Percentiles rank a stretch among this genome's conserved stretches.
Conservation (phyloP, 2,888 invertebrate genomes). For the Drosophila ezoana region DNA sequence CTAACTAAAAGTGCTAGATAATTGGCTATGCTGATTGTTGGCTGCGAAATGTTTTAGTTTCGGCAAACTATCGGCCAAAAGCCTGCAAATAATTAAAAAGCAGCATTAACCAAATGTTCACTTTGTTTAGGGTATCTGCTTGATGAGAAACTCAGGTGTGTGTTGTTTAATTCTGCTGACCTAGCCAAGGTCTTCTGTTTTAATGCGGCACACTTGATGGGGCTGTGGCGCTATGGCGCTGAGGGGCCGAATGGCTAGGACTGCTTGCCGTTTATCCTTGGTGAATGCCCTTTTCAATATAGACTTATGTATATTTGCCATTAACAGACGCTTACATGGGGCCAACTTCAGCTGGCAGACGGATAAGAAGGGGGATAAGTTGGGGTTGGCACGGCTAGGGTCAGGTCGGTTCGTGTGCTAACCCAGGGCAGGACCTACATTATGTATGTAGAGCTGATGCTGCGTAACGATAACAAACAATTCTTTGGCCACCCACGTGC, state of each 20-base stretch:
- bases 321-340: conserved; percentile 29
- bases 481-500: conserved; percentile 60
- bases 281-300: conserved; percentile 22
- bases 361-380: background rate
- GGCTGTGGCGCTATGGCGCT: background rate
- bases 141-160: background rate
- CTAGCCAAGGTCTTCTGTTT: conserved; percentile 15
- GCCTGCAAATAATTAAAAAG: no score
- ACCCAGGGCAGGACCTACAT: conserved; percentile 27
- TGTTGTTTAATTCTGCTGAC: conserved; percentile 25
- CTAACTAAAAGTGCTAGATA: no score
- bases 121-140: background rate
- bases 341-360: conserved; percentile 8
- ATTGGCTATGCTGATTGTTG: no score
- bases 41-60: no score
- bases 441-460: conserved; percentile 60
- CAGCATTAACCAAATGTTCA: no score
- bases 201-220: background rate
- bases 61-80: no score
- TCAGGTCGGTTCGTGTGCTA: conserved; percentile 1
- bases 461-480: conserved; percentile 59
- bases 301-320: conserved; percentile 44
- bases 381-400: background rate
- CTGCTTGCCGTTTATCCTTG: conserved; percentile 6
- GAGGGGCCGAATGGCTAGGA: background rate